Evolutionary conservation across 2,113 vertebrate species (phyloP).

Genomic region (Clarias gariepinus): DNA sequence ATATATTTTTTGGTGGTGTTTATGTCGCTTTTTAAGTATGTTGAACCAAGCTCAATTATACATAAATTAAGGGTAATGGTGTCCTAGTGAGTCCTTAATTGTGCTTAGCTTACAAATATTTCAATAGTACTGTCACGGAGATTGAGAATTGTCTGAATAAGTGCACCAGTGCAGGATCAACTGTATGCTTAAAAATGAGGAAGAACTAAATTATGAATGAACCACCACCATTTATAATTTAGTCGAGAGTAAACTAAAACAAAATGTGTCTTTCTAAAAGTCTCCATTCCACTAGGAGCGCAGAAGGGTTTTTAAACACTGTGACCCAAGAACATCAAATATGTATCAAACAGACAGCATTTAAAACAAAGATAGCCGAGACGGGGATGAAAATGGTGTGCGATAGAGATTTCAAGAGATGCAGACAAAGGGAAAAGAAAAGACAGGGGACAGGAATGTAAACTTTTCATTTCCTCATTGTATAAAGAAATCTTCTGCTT

Average conservation of each 20-base stretch:
- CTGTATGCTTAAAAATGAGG: neutral
- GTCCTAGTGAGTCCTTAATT: conserved; percentile 30
- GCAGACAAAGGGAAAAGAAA: neutral
- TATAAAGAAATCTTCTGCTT: neutral
- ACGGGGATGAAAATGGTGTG: neutral
- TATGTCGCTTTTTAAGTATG: neutral
- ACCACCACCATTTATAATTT: conserved; percentile 15
- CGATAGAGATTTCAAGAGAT: neutral
- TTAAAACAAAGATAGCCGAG: neutral
- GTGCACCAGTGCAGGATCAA: neutral
- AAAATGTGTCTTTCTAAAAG: neutral
- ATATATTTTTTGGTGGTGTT: neutral
- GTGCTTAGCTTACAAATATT: neutral
- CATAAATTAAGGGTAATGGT: neutral
- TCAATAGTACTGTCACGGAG: conserved; percentile 17
- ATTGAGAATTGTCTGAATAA: conserved; percentile 38
- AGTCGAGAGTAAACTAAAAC: neutral
- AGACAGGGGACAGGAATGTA: neutral
- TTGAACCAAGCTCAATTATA: conserved; percentile 11
- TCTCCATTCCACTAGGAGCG: neutral
- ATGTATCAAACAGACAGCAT: neutral
- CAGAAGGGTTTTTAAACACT: neutral
- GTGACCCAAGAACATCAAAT: conserved; percentile 2
- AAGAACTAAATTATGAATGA: conserved; percentile 30
- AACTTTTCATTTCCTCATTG: neutral